phyloP scores from a whole-genome alignment of 2,797 vertebrate genomes.

The Discoglossus pictus region DNA sequence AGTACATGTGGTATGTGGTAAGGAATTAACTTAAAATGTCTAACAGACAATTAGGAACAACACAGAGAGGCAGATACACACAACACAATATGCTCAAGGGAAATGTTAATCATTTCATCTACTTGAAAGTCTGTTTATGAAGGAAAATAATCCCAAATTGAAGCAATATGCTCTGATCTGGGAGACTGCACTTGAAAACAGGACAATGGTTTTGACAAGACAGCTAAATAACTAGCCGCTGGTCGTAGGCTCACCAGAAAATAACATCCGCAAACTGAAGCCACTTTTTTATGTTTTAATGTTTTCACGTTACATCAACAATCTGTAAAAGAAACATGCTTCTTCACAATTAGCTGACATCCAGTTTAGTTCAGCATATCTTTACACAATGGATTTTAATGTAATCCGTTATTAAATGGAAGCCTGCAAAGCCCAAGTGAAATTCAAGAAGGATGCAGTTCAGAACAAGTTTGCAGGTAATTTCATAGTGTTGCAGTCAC shows the following conservation, averaged over 20 bases:
- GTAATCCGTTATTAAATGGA: too few relatives aligned
- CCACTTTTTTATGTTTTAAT: neutral
- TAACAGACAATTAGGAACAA: too few relatives aligned
- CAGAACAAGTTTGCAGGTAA: too few relatives aligned
- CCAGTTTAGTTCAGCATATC: too few relatives aligned
- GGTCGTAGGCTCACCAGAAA: constrained; percentile 7
- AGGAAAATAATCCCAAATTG: constrained; percentile 23
- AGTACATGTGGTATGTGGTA: too few relatives aligned
- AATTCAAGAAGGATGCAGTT: too few relatives aligned
- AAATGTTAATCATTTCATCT: constrained; percentile 1
- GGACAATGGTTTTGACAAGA: neutral
- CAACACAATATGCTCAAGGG: neutral
- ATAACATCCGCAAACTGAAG: constrained; percentile 10
- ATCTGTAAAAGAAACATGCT: too few relatives aligned
- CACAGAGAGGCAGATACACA: neutral
- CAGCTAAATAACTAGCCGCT: constrained; percentile 1
- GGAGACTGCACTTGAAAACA: neutral
- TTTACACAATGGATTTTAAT: too few relatives aligned
- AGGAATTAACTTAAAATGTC: too few relatives aligned
- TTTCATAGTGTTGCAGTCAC: too few relatives aligned
- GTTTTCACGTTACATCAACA: neutral
- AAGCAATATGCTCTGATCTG: constrained; percentile 3
- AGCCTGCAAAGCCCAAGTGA: too few relatives aligned
- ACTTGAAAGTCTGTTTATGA: neutral
- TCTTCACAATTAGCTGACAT: too few relatives aligned